phyloP scores from a whole-genome alignment of 2,888 invertebrate genomes.

The Dioctria rufipes region DNA sequence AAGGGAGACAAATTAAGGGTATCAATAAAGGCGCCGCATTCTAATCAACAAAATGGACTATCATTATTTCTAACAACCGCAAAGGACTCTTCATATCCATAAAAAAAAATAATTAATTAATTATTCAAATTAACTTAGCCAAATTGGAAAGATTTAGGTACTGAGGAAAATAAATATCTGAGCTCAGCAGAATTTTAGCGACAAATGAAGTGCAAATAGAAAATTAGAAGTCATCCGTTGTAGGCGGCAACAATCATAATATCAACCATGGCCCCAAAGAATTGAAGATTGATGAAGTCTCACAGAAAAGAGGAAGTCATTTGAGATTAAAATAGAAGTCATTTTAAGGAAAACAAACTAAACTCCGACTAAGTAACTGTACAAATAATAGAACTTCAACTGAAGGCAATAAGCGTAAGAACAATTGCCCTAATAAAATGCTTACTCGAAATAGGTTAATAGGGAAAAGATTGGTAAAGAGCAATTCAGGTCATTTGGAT shows the following conservation, averaged over 20 bases:
- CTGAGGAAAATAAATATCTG: constrained; percentile 8
- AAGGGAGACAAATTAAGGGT: too few relatives aligned
- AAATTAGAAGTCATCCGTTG: constrained; percentile 29
- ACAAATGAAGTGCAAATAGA: constrained; percentile 43
- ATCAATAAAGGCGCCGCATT: too few relatives aligned
- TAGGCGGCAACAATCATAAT: neutral
- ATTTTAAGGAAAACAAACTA: constrained; percentile 20
- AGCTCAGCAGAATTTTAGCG: neutral
- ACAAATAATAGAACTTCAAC: neutral
- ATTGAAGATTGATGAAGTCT: constrained; percentile 32
- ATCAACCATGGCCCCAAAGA: too few relatives aligned
- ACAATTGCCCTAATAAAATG: constrained; percentile 11
- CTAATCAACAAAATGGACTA: too few relatives aligned
- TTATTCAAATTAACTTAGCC: too few relatives aligned
- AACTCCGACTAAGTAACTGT: constrained; percentile 32
- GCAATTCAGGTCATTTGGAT: constrained; percentile 29
- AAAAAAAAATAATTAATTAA: too few relatives aligned
- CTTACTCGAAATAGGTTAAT: constrained; percentile 35
- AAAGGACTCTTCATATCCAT: too few relatives aligned
- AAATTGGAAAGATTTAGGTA: too few relatives aligned
- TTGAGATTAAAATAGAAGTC: constrained; percentile 30
- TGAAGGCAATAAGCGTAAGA: constrained; percentile 29
- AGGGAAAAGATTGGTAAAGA: constrained; percentile 29
- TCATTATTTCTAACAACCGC: too few relatives aligned
- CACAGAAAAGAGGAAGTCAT: neutral